Base-by-base conservation (phyloP, 53 echinoderm and acorn worm species). In the Paracentrotus lividus region DNA sequence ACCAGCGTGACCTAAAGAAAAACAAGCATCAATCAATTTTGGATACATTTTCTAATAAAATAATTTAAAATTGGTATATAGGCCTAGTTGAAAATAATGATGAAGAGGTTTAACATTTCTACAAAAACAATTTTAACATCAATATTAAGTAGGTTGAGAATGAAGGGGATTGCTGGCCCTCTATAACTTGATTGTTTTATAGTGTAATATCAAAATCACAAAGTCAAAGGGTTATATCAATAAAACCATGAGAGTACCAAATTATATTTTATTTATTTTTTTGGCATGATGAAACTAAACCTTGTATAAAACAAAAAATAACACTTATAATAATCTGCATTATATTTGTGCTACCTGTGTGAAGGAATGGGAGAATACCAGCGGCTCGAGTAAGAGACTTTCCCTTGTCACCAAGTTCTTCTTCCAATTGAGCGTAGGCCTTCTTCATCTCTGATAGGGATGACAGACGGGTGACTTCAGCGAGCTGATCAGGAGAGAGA, bases 351-450 rank as follows among this genome's bases (percentile, higher is more conserved):
- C 1, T 78, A 78, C 78, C 78, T 78, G 42, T 78, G 45, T 78
- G 42, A 23, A 78, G 45, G 42, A 78, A 78, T 44, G 78, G 78
- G 6, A 78, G 5, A 21, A 49, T 49, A 51, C 94, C 94, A 8
- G 24, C 43, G 24, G 88, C 94, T 44, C 65, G 91, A 5, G 93
- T 93, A 7, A 94, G 86, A 23, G 72, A 53, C 53, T 24, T 43
- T 3, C 94, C 94, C 32, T 31, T 66, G 0, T 60, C 27, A 52
- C 85, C 92, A 4, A 20, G 55, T 13, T 94, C 92, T 45, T 94
- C 53, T 42, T 94, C 94, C 21, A 92, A 36, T 66, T 85, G 86
- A 12, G 77, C 94, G 27, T 94, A 94, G 36, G 94, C 93, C 87
- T 85, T 72, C 47, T 92, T 92, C 94, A 94, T 94, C 8, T 84